phyloP scores from a whole-genome alignment of 2,113 vertebrate genomes.

The Microtus montanus region DNA sequence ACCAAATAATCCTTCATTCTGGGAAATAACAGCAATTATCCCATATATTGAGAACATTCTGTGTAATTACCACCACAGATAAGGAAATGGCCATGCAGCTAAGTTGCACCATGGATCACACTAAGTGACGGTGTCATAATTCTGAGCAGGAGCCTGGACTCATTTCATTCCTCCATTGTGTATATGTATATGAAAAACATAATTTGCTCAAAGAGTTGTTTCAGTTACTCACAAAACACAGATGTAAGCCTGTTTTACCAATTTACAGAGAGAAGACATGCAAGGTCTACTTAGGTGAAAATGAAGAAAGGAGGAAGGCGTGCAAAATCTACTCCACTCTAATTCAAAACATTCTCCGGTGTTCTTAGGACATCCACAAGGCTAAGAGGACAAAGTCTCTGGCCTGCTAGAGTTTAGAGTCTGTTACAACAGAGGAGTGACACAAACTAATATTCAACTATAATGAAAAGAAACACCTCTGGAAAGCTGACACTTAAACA shows the following conservation, averaged over 20 bases:
- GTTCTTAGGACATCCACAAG: not conserved
- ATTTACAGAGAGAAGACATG: not conserved
- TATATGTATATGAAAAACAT: not conserved
- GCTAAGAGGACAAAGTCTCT: not conserved
- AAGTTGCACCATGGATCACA: not conserved
- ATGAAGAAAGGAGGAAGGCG: conserved; percentile 3
- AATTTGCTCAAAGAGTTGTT: not conserved
- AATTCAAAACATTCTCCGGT: not conserved
- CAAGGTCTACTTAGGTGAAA: not conserved
- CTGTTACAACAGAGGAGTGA: not conserved
- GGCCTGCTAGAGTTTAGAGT: not conserved
- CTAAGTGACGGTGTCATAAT: not conserved
- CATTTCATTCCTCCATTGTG: not conserved
- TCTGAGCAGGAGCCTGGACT: not conserved
- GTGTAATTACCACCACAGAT: conserved; percentile 34
- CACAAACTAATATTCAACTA: not conserved
- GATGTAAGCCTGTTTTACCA: not conserved
- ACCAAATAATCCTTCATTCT: not conserved
- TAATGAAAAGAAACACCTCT: not conserved
- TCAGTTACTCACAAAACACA: not conserved
- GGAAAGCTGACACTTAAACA: not conserved
- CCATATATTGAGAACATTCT: not conserved
- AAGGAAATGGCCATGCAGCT: not conserved
- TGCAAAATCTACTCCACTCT: not conserved
- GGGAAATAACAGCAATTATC: not conserved